A percentile compares a stretch with the other conserved stretches of the same genome.
Evolutionary conservation across 2,113 vertebrate species (phyloP).

Genomic region (Prunella himalayana): DNA sequence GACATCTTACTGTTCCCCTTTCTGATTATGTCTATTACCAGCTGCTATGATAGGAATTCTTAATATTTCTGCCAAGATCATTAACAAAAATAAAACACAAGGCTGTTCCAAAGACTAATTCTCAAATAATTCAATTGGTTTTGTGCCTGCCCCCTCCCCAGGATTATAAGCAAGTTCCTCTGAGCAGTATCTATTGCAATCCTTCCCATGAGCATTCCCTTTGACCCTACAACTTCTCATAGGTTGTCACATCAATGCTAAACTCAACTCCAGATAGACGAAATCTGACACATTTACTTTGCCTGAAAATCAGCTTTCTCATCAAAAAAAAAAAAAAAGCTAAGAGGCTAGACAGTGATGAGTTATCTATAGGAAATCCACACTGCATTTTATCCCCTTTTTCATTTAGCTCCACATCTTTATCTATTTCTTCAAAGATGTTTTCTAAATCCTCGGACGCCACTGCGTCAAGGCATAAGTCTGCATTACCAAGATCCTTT

Average conservation of each 20-base stretch:
- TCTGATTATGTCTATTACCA: background rate
- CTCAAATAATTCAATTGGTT: background rate
- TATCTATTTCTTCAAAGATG: constrained; percentile 20
- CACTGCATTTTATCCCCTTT: constrained; percentile 13
- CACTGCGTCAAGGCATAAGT: background rate
- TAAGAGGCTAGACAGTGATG: constrained; percentile 34
- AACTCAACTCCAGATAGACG: constrained; percentile 9
- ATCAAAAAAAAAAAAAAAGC: constrained; percentile 4
- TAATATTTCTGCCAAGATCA: background rate
- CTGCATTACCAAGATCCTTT: background rate
- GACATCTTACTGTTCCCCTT: background rate
- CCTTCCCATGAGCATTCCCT: background rate
- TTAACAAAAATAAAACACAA: background rate
- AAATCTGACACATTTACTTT: constrained; percentile 35
- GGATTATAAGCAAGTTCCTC: background rate
- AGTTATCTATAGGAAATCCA: constrained; percentile 35
- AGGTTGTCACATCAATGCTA: constrained; percentile 16
- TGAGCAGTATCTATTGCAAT: background rate
- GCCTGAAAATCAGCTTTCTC: constrained; percentile 35
- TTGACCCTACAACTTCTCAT: constrained; percentile 17
- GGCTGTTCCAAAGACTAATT: background rate
- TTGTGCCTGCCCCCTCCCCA: background rate
- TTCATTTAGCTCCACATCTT: constrained; percentile 30
- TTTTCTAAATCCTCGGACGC: background rate
- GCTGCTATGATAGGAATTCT: background rate